Evolutionary conservation across 1,140 invertebrate species (phyloP), one percentile per base, ranked within the genome.

Genomic region (Polypedilum vanderplanki): DNA sequence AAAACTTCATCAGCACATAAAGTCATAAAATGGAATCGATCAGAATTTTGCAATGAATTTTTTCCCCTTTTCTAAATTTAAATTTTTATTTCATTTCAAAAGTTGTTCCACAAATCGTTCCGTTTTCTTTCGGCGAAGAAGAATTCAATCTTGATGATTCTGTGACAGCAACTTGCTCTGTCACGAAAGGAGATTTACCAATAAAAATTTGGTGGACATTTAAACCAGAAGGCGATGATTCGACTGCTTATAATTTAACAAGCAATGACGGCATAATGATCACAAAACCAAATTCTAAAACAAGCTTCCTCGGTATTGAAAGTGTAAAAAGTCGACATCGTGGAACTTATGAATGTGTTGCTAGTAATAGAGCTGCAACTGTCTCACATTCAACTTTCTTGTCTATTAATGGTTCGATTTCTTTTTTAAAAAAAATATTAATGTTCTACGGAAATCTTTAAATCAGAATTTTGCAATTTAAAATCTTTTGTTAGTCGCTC

Each of bases 321-420:
- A 84, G 83, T 46, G 86, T 88, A 65, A 40, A 81, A 77, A 79
- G 75, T 41, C 83, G 84, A 76, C 91, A 94, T 83, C 85, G 86
- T 80, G 90, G 90, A 77, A 88, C 88, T 79, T 95, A 92, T 83
- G 91, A 90, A 73, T 95, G 92, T 83, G 85, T 87, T 76, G 90
- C 88, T 77, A 87, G 83, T 75, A 91, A 91, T 84, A 81, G 83
- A 76, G 92, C 91, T 75, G 90, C 90, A 78, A 88, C 83, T 77
- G 86, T 85, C 80, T 87, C 85, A 79, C 86, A 89, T 79, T 86
- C 88, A 77, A 84, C 89, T 75, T 82, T 83, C 77, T 84, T 91
- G 79, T 84, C 87, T 3, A 75, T 78, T 41, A 86, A 89, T 80
- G 77, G 78, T 41, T 87, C 76, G 24, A 33, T 33, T 33, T 7